Evolutionary conservation across 2,888 invertebrate species (phyloP), one percentile per base, ranked within the genome.

Genomic region (Gonocerus acuteangulatus): DNA sequence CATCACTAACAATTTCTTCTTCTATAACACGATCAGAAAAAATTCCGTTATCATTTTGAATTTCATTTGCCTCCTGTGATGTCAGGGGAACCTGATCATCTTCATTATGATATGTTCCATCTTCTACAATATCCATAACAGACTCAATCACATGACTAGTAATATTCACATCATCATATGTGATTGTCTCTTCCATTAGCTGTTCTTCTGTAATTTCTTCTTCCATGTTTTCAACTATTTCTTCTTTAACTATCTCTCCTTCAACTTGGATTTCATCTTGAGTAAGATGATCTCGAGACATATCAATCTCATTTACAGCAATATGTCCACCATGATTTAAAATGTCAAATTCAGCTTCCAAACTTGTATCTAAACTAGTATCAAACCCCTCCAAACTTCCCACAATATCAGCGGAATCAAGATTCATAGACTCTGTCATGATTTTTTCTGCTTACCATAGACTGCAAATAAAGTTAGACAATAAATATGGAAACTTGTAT

Each of bases 331-430:
- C 62, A 16, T 64, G 52, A 23, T 62, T 57, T 32, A 66, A 56
- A 19, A 65, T 62, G 52, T 76, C 75, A 27, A 76, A 67, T 65
- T 77, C 76, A 0, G 74, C 73, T 66, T 76, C 73, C 3, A 39
- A 22, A 60, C 77, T 74, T 58, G 72, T 73, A n/a, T 73, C 75
- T 39, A 76, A 70, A 27, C 27, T 9, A 13, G 74, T 71, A 63
- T 77, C 77, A 66, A 75, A 74, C 27, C 76, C 76, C 51, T 69
- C 67, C 19, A 66, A 27, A 27, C 61, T 57, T 4, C 61, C 64
- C 6, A 63, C 65, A 27, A 66, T 61, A 44, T 66, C 66, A 51
- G 58, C 42, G 19, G 66, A 61, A 54, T 66, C 66, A 11, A 66
- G 42, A 58, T 66, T 61, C 64, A 66, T 66, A 11, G 66, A 62